A percentile compares a stretch with the other conserved stretches of the same genome.
Evolutionary conservation across 2,888 invertebrate genomes (phyloP).

Genomic region (Yponomeuta plumbellus): DNA sequence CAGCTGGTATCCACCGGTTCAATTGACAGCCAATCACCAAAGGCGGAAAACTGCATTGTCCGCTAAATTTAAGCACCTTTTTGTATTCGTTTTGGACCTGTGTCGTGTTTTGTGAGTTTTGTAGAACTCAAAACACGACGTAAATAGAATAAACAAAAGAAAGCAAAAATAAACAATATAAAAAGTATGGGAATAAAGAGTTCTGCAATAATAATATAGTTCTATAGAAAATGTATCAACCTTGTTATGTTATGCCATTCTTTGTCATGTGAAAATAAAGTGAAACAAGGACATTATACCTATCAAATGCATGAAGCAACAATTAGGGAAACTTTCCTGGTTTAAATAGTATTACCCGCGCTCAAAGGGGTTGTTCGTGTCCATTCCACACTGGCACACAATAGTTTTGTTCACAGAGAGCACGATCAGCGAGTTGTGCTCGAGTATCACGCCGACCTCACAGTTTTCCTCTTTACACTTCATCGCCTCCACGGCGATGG

Average conservation of each 20-base stretch:
- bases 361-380: constrained; percentile 67
- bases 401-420: constrained; percentile 72
- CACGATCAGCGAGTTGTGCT: constrained; percentile 72
- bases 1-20: background rate
- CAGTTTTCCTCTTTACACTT: constrained; percentile 77
- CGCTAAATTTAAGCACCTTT: background rate
- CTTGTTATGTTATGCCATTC: background rate
- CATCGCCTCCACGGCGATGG: constrained; percentile 74
- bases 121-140: background rate
- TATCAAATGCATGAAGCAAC: background rate
- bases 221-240: no score
- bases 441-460: constrained; percentile 73
- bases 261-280: background rate
- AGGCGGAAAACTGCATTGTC: constrained; percentile 35
- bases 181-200: no score
- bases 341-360: constrained; percentile 60
- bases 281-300: background rate
- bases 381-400: constrained; percentile 71
- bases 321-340: background rate
- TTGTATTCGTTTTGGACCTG: background rate
- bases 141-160: no score
- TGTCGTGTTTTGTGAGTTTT: background rate
- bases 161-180: no score
- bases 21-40: constrained; percentile 37
- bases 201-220: no score